phyloP scores from a whole-genome alignment of 1,140 invertebrate species.

The Magallana ariakensis region DNA sequence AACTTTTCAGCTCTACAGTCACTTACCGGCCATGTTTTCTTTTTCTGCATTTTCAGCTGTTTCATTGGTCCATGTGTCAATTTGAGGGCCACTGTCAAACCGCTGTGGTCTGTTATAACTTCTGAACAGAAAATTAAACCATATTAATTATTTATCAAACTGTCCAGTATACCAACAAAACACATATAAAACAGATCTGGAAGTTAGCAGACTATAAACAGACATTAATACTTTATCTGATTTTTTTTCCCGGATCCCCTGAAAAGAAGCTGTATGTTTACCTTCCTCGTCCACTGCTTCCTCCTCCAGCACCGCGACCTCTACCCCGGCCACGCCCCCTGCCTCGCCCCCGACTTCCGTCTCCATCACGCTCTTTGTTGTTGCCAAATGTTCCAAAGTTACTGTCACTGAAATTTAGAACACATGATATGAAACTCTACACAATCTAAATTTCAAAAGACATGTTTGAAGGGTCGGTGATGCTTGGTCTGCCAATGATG shows the following conservation, averaged over 20 bases:
- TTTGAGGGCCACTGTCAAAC: conserved; percentile 77
- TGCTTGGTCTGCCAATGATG: too few species aligned
- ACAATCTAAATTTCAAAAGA: neutral
- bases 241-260: too few species aligned
- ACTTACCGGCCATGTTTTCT: conserved; percentile 68
- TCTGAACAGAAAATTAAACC: neutral
- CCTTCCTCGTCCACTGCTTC: conserved; percentile 69
- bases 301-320: conserved; percentile 3
- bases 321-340: conserved; percentile 57
- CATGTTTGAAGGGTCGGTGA: too few species aligned
- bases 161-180: too few species aligned
- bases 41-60: conserved; percentile 79
- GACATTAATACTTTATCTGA: too few species aligned
- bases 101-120: conserved; percentile 50
- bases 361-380: conserved; percentile 74
- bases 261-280: conserved; percentile 9
- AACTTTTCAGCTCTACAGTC: neutral
- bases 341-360: conserved; percentile 82
- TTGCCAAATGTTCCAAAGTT: conserved; percentile 61
- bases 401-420: conserved; percentile 45
- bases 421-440: neutral
- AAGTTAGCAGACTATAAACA: too few species aligned
- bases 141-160: neutral
- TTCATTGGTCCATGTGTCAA: conserved; percentile 85
- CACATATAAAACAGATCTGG: too few species aligned